Percentiles rank a stretch among this genome's conserved stretches.
Conservation (phyloP, 2,113 vertebrate species). For the Charadrius vociferus region DNA sequence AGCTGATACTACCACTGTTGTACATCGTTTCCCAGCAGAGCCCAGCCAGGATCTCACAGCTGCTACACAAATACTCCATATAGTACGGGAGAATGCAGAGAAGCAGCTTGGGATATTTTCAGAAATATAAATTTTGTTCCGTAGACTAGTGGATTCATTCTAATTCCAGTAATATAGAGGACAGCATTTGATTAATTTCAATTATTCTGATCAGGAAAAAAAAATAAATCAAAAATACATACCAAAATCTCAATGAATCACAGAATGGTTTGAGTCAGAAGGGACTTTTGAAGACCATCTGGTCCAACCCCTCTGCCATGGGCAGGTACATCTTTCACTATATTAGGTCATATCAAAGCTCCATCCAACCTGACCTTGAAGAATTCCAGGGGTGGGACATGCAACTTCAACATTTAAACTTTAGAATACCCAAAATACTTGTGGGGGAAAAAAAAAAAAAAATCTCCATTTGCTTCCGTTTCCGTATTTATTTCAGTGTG, state of each 20-base stretch:
- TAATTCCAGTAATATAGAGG: accelerated
- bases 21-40: background rate
- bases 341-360: background rate
- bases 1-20: background rate
- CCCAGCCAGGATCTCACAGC: background rate
- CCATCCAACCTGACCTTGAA: background rate
- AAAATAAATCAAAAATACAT: background rate
- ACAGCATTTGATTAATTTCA: background rate
- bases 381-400: background rate
- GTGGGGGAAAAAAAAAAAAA: accelerated
- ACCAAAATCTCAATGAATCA: background rate
- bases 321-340: background rate
- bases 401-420: background rate
- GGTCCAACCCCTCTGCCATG: accelerated
- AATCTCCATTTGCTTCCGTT: background rate
- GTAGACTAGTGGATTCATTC: background rate
- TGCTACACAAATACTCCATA: background rate
- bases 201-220: background rate
- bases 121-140: background rate
- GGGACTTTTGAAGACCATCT: background rate
- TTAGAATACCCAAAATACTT: background rate
- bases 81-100: background rate
- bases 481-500: background rate
- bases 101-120: background rate
- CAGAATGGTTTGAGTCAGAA: background rate